phyloP scores from a whole-genome alignment of 2,888 invertebrate genomes.

The Petrolisthes manimaculis region DNA sequence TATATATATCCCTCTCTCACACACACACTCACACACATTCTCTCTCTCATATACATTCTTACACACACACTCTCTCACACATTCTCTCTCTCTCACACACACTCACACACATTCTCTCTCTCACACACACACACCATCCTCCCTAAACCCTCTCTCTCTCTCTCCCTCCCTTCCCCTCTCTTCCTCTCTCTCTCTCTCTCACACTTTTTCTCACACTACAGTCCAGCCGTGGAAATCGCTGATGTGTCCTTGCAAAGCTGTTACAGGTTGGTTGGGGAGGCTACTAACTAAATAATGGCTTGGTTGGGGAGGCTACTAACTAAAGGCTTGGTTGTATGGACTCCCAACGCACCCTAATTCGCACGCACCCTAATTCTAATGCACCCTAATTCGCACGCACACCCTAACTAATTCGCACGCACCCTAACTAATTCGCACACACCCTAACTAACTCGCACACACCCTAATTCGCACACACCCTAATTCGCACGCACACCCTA shows the following conservation, averaged over 20 bases:
- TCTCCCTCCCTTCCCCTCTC: constrained; percentile 7
- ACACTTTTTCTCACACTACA: neutral
- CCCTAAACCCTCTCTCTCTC: neutral
- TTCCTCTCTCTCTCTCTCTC: constrained; percentile 18
- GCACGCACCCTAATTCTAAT: too few species aligned
- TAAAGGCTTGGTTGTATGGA: too few species aligned
- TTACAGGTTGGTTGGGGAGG: neutral
- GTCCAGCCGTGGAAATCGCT: constrained; percentile 5
- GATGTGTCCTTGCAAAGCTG: neutral
- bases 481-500: too few species aligned
- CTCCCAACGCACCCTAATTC: too few species aligned
- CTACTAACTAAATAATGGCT: too few species aligned
- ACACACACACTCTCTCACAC: neutral
- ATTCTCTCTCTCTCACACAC: neutral
- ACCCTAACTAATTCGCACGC: too few species aligned
- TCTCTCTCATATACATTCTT: neutral
- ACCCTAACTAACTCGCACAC: too few species aligned
- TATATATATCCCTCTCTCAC: neutral
- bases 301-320: too few species aligned
- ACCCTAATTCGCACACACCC: too few species aligned
- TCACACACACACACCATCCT: neutral
- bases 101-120: neutral
- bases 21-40: too few species aligned
- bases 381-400: too few species aligned
- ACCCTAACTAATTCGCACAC: too few species aligned